Evolutionary conservation across 2,797 vertebrate species (phyloP).

Genomic region (Clarias pachynema): DNA sequence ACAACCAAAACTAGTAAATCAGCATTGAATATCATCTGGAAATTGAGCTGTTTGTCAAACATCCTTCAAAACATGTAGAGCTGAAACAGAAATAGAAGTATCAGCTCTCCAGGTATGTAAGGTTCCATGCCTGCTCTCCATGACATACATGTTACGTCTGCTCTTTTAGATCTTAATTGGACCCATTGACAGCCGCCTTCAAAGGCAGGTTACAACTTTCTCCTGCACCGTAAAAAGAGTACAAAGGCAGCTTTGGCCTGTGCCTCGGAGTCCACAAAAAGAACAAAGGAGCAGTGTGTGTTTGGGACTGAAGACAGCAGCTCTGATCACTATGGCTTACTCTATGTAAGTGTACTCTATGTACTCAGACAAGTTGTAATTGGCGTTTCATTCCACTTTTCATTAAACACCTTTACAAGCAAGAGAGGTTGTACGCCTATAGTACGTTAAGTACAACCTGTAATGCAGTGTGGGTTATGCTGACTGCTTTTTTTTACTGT

Average conservation of each 20-base stretch:
- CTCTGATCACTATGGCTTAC: conserved; percentile 23
- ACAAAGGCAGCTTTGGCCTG: conserved; percentile 52
- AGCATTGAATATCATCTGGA: not conserved
- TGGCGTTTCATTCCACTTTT: conserved; percentile 20
- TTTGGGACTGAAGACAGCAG: conserved; percentile 32
- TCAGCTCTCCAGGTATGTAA: conserved; percentile 34
- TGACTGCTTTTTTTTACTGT: conserved; percentile 14
- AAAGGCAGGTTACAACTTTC: conserved; percentile 58
- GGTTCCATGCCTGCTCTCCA: conserved; percentile 10
- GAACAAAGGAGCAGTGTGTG: conserved; percentile 60
- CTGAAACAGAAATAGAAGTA: not conserved
- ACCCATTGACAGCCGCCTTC: conserved; percentile 56
- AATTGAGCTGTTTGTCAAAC: not conserved
- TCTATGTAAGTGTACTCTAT: conserved; percentile 29
- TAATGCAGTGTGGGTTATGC: conserved; percentile 1
- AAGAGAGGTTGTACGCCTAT: not conserved
- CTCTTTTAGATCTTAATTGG: conserved; percentile 49
- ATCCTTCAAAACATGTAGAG: not conserved
- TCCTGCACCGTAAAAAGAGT: conserved; percentile 41
- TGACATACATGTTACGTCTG: conserved; percentile 46
- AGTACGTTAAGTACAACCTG: not conserved
- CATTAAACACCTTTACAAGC: not conserved
- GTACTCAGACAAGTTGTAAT: conserved; percentile 26
- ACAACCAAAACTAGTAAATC: not conserved
- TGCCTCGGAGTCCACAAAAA: conserved; percentile 46